Conservation (phyloP, 2,888 invertebrate species). For the Noctuana brunneofusca region DNA sequence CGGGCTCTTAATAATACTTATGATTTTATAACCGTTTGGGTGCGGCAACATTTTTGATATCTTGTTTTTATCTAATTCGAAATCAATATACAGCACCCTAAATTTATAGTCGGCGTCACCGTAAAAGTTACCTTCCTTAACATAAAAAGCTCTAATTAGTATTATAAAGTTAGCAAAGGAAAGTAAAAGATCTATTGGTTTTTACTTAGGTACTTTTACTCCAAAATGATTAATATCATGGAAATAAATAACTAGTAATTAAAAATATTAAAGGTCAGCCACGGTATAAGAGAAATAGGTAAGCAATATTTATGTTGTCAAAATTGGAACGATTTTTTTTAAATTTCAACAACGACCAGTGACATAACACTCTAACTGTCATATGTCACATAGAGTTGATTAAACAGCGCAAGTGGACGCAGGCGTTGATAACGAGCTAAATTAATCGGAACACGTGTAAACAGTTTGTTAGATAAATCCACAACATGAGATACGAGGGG, state of each 20-base stretch:
- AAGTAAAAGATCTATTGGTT: no score
- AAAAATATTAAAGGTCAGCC: no score
- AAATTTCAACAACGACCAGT: slow-evolving; percentile 5
- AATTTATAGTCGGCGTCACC: slow-evolving; percentile 1
- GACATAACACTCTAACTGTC: slow-evolving; percentile 51
- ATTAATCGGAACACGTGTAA: slow-evolving; percentile 76
- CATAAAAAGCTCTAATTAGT: neutral
- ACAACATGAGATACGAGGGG: slow-evolving; percentile 54
- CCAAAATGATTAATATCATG: no score
- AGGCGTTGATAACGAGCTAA: slow-evolving; percentile 66
- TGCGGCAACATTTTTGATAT: slow-evolving; percentile 37
- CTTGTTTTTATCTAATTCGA: slow-evolving; percentile 14
- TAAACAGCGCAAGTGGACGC: slow-evolving; percentile 54
- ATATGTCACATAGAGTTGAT: slow-evolving; percentile 57
- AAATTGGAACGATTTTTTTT: neutral
- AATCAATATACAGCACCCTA: slow-evolving; percentile 14
- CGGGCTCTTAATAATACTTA: no score
- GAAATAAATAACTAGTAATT: no score
- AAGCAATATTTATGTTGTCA: no score
- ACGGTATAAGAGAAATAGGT: no score
- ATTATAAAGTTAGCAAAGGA: no score
- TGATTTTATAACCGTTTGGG: slow-evolving; percentile 31
- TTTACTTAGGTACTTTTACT: no score
- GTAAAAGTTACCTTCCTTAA: neutral
- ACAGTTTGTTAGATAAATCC: slow-evolving; percentile 71